Percentiles rank a stretch among this genome's conserved stretches.
Evolutionary conservation across 1,140 invertebrate species (phyloP).

Genomic region (Drosophila pectinifera): DNA sequence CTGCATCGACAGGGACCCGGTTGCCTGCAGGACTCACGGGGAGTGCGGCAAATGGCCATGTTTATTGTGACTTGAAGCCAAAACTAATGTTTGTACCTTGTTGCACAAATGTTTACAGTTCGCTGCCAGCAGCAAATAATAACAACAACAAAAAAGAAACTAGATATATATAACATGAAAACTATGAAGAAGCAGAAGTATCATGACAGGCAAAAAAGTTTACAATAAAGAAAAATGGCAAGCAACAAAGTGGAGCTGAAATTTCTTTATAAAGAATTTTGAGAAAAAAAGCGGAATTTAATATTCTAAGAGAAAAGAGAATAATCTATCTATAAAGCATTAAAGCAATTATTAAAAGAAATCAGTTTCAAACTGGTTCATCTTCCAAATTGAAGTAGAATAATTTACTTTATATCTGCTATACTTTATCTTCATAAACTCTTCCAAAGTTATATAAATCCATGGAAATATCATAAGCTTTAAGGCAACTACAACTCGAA

Average conservation of each 20-base stretch:
- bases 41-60: constrained; percentile 47
- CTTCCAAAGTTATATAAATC: neutral
- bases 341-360: neutral
- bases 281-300: too few species aligned
- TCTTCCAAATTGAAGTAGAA: too few species aligned
- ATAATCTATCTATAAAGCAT: neutral
- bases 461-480: neutral
- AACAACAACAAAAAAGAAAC: constrained; percentile 21
- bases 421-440: too few species aligned
- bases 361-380: neutral
- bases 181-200: constrained; percentile 28
- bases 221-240: constrained; percentile 38
- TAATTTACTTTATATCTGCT: too few species aligned
- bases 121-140: constrained; percentile 49
- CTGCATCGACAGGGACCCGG: constrained; percentile 52
- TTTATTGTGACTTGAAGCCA: constrained; percentile 75
- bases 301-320: too few species aligned
- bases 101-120: constrained; percentile 78
- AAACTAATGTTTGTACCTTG: constrained; percentile 81
- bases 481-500: neutral
- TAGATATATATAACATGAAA: constrained; percentile 22
- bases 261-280: neutral
- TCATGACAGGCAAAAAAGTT: constrained; percentile 51
- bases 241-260: neutral
- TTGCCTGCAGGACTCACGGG: constrained; percentile 9